A percentile compares a stretch with the other conserved stretches of the same genome.
Conservation (phyloP, 2,113 vertebrate species). For the Pimephales promelas region DNA sequence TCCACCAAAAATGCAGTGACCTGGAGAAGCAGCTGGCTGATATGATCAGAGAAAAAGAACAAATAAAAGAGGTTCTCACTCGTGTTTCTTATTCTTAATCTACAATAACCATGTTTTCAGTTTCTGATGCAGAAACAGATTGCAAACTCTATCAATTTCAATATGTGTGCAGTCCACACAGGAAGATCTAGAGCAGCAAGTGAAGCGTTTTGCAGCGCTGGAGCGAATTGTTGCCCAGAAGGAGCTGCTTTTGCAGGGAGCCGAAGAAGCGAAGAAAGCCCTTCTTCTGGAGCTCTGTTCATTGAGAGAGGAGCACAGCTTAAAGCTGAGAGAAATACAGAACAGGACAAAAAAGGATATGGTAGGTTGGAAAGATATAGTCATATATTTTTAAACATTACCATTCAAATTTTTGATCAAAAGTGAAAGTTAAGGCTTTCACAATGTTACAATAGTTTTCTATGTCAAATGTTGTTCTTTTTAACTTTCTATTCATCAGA, state of each 20-base stretch:
- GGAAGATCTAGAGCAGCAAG: slow-evolving; percentile 58
- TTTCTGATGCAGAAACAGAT: background rate
- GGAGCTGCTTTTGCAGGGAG: slow-evolving; percentile 66
- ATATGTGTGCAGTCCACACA: slow-evolving; percentile 53
- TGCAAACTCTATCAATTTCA: background rate
- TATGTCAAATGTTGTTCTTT: background rate
- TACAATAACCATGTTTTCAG: background rate
- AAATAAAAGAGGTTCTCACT: slow-evolving; percentile 56
- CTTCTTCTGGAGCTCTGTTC: slow-evolving; percentile 62
- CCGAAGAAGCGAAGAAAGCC: slow-evolving; percentile 55
- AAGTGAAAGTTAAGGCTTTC: background rate
- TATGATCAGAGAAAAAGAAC: slow-evolving; percentile 56
- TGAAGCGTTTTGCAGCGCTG: slow-evolving; percentile 56
- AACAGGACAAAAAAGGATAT: slow-evolving; percentile 54
- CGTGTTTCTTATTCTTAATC: background rate
- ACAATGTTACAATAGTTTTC: no score
- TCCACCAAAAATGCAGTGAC: slow-evolving; percentile 65
- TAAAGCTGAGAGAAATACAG: slow-evolving; percentile 52
- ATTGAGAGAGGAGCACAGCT: slow-evolving; percentile 57
- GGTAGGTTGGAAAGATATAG: slow-evolving; percentile 53
- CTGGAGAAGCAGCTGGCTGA: slow-evolving; percentile 67
- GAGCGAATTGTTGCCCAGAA: slow-evolving; percentile 72
- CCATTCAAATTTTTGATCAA: no score
- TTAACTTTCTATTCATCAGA: background rate
- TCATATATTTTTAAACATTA: no score